Evolutionary conservation across 2,888 invertebrate genomes (phyloP).

Genomic region (Sthenelais limicola): DNA sequence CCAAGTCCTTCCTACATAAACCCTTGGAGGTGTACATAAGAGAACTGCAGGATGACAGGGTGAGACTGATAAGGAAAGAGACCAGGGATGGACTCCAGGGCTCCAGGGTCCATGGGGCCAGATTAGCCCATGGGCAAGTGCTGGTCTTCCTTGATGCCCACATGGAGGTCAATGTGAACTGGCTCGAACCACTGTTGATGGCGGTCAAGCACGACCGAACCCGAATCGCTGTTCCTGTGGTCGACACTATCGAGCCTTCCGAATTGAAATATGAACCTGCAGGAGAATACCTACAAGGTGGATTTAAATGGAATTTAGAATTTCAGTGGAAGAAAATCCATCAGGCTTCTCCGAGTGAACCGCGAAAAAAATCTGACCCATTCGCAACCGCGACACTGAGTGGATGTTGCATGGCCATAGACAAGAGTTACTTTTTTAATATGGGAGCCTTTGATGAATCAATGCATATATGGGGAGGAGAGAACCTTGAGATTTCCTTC

Average conservation of each 20-base stretch:
- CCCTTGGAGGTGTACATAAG: constrained; percentile 44
- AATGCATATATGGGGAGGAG: constrained; percentile 51
- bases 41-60: background rate
- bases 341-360: too few relatives aligned
- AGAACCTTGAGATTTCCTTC: constrained; percentile 53
- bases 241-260: constrained; percentile 44
- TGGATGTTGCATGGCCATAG: constrained; percentile 49
- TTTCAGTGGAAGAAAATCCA: constrained; percentile 9
- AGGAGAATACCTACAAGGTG: background rate
- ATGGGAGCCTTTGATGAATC: constrained; percentile 50
- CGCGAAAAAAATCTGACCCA: background rate
- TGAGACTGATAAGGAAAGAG: constrained; percentile 10
- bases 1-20: constrained; percentile 38
- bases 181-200: constrained; percentile 49
- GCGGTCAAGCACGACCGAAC: constrained; percentile 35
- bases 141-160: constrained; percentile 52
- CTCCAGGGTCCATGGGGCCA: constrained; percentile 39
- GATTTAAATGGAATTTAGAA: constrained; percentile 17
- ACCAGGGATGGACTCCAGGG: constrained; percentile 36
- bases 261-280: constrained; percentile 39
- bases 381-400: constrained; percentile 41
- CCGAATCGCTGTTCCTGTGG: constrained; percentile 45
- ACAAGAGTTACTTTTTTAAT: constrained; percentile 45
- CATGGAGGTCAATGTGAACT: constrained; percentile 47
- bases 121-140: constrained; percentile 39